Evolutionary conservation across 2,888 invertebrate species (phyloP).

Genomic region (Eupithecia inturbata): DNA sequence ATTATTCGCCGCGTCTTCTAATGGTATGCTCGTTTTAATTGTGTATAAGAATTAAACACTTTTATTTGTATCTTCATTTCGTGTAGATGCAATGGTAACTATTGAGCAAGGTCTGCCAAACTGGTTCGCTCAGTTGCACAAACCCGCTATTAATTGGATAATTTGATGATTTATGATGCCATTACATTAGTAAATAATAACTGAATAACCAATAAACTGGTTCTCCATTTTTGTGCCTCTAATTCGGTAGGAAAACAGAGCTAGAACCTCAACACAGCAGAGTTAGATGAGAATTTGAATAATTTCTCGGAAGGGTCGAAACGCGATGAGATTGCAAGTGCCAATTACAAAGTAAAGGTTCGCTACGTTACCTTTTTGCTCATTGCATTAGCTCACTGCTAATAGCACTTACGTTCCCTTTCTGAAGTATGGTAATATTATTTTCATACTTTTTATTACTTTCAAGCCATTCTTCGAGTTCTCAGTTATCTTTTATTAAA

Average conservation of each 20-base stretch:
- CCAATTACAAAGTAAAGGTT: constrained; percentile 17
- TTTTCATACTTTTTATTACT: constrained; percentile 6
- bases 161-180: constrained; percentile 15
- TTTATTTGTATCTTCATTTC: not conserved
- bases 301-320: constrained; percentile 26
- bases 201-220: constrained; percentile 19
- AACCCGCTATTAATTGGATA: constrained; percentile 3
- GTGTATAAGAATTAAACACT: constrained; percentile 20
- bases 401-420: constrained; percentile 14
- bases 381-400: constrained; percentile 12
- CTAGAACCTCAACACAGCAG: not conserved
- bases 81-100: not conserved
- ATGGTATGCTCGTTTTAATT: constrained; percentile 56
- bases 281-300: constrained; percentile 28
- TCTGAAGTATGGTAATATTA: constrained; percentile 4
- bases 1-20: constrained; percentile 61
- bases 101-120: constrained; percentile 3
- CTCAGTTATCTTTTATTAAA: constrained; percentile 8
- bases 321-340: constrained; percentile 17
- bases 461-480: constrained; percentile 15
- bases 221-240: constrained; percentile 8
- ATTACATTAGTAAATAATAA: too few species aligned
- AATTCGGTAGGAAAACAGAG: not conserved
- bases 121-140: constrained; percentile 8
- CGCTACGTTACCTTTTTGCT: constrained; percentile 1